phyloP scores from a whole-genome alignment of 2,888 invertebrate species.

The Mesoligia furuncula region DNA sequence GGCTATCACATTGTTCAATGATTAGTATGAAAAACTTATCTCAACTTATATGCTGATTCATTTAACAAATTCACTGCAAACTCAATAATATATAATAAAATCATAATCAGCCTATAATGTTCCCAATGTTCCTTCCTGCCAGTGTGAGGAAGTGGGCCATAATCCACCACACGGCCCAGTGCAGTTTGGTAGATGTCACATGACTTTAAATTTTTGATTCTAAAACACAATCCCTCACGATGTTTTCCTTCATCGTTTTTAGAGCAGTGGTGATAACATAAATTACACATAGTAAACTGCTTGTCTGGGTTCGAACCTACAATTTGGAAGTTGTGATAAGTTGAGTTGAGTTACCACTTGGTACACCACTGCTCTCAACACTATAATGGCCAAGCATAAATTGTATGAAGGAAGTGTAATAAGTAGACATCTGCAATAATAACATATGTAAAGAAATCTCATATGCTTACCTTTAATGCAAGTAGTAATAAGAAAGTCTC shows the following conservation, averaged over 20 bases:
- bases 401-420: neutral
- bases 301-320: neutral
- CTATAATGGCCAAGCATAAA: neutral
- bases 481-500: conserved; percentile 99
- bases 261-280: neutral
- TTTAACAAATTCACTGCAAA: neutral
- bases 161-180: neutral
- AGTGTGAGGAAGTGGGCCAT: neutral
- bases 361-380: neutral
- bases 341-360: neutral
- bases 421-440: neutral
- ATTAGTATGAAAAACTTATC: neutral
- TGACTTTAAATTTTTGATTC: neutral
- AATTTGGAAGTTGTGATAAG: neutral
- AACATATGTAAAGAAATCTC: neutral
- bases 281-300: neutral
- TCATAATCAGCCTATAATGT: neutral
- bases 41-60: neutral
- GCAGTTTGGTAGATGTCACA: neutral
- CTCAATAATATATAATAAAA: neutral
- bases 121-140: neutral
- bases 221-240: neutral
- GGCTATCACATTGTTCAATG: neutral
- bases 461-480: conserved; percentile 96
- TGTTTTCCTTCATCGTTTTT: neutral